These are phyloP conservation scores for Orthosia gracilis DNA, from an alignment of 2,888 invertebrate genomes.

Conservation along the genomic window DNA sequence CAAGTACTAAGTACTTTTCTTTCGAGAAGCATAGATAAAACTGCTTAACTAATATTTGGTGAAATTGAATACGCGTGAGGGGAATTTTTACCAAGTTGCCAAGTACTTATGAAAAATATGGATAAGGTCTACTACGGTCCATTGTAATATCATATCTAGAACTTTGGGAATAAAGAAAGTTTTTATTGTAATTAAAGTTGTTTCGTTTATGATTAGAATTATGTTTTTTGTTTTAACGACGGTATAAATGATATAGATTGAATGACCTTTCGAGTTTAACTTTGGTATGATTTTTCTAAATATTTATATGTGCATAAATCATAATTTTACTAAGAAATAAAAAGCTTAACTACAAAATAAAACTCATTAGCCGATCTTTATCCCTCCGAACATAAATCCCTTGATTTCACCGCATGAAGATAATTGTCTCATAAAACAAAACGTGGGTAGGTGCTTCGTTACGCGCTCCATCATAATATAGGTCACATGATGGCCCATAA, in stretches of 20 bases:
- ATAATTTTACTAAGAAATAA: not conserved
- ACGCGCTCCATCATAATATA: constrained; percentile 41
- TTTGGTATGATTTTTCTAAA: not conserved
- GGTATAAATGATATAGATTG: not conserved
- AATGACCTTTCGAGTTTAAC: not conserved
- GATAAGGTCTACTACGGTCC: not conserved
- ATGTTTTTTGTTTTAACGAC: not conserved
- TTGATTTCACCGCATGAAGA: constrained; percentile 39
- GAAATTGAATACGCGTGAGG: constrained; percentile 55
- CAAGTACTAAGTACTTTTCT: constrained; percentile 64
- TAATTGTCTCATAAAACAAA: constrained; percentile 58
- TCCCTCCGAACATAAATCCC: constrained; percentile 11
- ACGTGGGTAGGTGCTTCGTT: constrained; percentile 43
- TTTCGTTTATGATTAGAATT: constrained; percentile 1
- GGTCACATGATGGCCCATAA: constrained; percentile 62
- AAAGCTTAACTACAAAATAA: not conserved
- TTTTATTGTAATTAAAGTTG: constrained; percentile 38
- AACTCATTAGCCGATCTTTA: constrained; percentile 10
- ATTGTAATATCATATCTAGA: constrained; percentile 19
- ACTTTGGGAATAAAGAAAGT: constrained; percentile 32
- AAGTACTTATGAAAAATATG: constrained; percentile 48
- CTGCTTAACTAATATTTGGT: constrained; percentile 50
- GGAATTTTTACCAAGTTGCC: constrained; percentile 49
- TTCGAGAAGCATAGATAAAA: constrained; percentile 58
- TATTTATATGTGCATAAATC: no score